phyloP scores from a whole-genome alignment of 2,888 invertebrate species.

The Drosophila emarginata region DNA sequence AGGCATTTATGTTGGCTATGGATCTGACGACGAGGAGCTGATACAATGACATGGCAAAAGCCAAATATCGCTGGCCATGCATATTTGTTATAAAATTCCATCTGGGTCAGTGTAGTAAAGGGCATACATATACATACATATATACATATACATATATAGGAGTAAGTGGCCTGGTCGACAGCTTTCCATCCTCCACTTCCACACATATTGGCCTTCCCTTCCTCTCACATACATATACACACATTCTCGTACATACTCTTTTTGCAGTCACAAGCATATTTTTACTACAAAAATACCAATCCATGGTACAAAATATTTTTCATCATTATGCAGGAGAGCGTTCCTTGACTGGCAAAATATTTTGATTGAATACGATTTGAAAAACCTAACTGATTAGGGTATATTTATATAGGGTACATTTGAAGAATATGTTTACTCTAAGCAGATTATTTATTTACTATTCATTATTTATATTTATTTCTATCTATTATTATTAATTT shows the following conservation, averaged over 20 bases:
- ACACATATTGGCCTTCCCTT: too few relatives aligned
- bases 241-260: not conserved
- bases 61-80: constrained; percentile 17
- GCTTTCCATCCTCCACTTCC: too few relatives aligned
- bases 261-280: not conserved
- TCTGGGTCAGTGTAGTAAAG: too few relatives aligned
- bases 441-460: too few relatives aligned
- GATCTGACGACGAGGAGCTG: too few relatives aligned
- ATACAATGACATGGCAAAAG: not conserved
- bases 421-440: too few relatives aligned
- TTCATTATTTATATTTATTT: too few relatives aligned
- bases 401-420: too few relatives aligned
- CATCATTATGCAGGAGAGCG: constrained; percentile 32
- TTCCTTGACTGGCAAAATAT: not conserved
- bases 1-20: too few relatives aligned
- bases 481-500: too few relatives aligned
- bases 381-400: constrained; percentile 3
- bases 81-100: not conserved
- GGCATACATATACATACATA: not conserved
- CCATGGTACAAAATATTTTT: constrained; percentile 34
- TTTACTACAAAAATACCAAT: not conserved
- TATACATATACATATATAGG: not conserved
- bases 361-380: constrained; percentile 4
- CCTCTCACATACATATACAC: not conserved
- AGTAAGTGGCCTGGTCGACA: too few relatives aligned